Percentiles rank a stretch among this genome's conserved stretches.
Conservation (phyloP, 1,140 invertebrate genomes). For the Pseudomyrmex concolor region DNA sequence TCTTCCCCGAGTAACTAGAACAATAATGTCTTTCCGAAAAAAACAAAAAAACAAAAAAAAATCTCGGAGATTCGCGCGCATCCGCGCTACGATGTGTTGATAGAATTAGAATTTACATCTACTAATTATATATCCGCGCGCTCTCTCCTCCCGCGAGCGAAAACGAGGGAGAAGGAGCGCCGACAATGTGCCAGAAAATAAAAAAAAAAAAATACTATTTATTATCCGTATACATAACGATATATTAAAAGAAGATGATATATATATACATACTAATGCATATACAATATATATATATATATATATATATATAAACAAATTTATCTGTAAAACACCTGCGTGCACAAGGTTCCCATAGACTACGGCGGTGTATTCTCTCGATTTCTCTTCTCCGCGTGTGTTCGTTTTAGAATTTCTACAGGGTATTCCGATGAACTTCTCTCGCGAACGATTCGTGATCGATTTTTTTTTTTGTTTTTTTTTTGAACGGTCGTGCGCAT, state of each 20-base stretch:
- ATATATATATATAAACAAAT: constrained; percentile 69
- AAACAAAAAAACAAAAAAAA: neutral
- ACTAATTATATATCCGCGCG: constrained; percentile 35
- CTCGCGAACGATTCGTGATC: neutral
- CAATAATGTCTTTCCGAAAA: constrained; percentile 52
- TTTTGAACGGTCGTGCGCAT: neutral
- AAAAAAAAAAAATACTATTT: constrained; percentile 74
- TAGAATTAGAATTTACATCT: constrained; percentile 65
- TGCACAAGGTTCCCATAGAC: constrained; percentile 56
- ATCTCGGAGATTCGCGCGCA: constrained; percentile 46
- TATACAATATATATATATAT: constrained; percentile 69
- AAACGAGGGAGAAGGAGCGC: constrained; percentile 47
- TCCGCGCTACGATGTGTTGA: constrained; percentile 60
- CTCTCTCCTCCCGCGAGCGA: constrained; percentile 63
- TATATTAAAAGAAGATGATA: constrained; percentile 57
- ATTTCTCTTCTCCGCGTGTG: constrained; percentile 17
- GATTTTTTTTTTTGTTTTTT: neutral
- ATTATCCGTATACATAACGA: constrained; percentile 74
- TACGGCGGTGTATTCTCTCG: constrained; percentile 14
- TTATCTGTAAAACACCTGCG: constrained; percentile 65
- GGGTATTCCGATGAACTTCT: neutral
- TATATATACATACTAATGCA: constrained; percentile 67
- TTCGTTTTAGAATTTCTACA: neutral
- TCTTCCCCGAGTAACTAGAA: constrained; percentile 39
- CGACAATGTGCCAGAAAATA: constrained; percentile 78